These are phyloP conservation scores for Parambassis ranga DNA, from an alignment of 2,797 vertebrate genomes.

Conservation along the genomic window DNA sequence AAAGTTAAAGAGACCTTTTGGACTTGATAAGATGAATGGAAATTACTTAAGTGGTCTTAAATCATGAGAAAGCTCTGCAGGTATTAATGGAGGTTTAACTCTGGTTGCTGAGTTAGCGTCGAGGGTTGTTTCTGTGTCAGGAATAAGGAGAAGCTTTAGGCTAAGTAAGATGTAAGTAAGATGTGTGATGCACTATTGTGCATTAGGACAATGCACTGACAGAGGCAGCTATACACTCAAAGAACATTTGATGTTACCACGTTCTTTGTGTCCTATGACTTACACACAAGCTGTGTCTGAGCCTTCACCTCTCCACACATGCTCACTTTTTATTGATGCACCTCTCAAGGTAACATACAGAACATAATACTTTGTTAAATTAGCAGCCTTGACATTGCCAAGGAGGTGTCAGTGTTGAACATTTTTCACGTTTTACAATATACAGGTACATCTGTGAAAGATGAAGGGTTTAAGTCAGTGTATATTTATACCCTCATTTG, in stretches of 20 bases:
- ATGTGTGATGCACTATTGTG: constrained; percentile 16
- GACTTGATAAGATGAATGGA: constrained; percentile 24
- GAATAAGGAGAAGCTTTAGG: constrained; percentile 12
- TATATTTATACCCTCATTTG: neutral
- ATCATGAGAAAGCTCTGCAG: constrained; percentile 19
- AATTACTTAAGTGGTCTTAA: constrained; percentile 31
- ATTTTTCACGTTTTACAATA: neutral
- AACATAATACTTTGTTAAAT: neutral
- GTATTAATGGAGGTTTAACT: constrained; percentile 14
- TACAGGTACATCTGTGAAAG: neutral
- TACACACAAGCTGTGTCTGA: neutral
- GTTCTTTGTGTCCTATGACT: too few relatives aligned
- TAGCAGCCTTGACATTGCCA: neutral
- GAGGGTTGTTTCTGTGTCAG: constrained; percentile 1
- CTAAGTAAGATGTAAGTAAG: constrained; percentile 34
- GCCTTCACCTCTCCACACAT: neutral
- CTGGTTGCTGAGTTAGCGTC: neutral
- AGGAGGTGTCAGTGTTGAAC: neutral
- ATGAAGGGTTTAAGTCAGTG: neutral
- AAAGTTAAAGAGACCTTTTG: too few relatives aligned
- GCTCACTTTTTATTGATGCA: neutral
- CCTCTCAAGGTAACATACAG: neutral
- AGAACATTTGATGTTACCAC: too few relatives aligned
- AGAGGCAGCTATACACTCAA: too few relatives aligned
- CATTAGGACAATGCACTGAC: constrained; percentile 42